Base-by-base conservation (phyloP, 2,113 vertebrate species). In the Trinectes maculatus region DNA sequence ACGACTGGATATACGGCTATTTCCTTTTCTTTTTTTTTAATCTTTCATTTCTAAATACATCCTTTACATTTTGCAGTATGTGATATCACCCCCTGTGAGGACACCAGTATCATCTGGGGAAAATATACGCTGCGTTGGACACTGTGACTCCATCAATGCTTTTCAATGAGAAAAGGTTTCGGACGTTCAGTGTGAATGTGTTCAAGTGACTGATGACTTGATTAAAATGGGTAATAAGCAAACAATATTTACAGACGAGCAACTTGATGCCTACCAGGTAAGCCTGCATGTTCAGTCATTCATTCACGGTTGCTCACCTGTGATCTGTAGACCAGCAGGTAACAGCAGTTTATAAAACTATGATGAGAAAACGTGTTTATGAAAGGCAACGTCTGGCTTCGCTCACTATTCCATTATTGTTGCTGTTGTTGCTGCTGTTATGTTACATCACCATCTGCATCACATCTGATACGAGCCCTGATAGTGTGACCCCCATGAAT, bases 211-310 rank as follows among this genome's bases (percentile, higher is more conserved):
- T 90, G 75, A 88, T 87, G 71, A 87, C 87, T 91, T 90, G 80
- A 89, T 76, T 91, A 95, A 92, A 87, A 97, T 97, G 96, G 96
- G 96, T 54, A 97, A 97, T 91, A 97, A 97, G 83, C 96, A 98
- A 88, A 98, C 96, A 4, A 98, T 98, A 88, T 98, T 97, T 93
- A 97, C 96, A 59, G 95, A 96, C 86, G 96, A 97, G 91, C 96
- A 97, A 88, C 94, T 97, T 69, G 96, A 97, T 79, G 96, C 96
- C 74, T 97, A 97, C 67, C 95, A 98, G 95, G 96, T 98, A 90
- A 93, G 93, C 11, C 9, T 61, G 49, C 31, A 7, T 31, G n/a
- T 8, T n/a, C n/a, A n/a, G n/a, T n/a, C n/a, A n/a, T n/a, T n/a
- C n/a, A 48, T 18, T 31, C 18, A 11, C 16, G n/a, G 3, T 34